Evolutionary conservation across 1,140 invertebrate species (phyloP), one percentile per base, ranked within the genome.

Genomic region (Pseudachorutes palmiensis): DNA sequence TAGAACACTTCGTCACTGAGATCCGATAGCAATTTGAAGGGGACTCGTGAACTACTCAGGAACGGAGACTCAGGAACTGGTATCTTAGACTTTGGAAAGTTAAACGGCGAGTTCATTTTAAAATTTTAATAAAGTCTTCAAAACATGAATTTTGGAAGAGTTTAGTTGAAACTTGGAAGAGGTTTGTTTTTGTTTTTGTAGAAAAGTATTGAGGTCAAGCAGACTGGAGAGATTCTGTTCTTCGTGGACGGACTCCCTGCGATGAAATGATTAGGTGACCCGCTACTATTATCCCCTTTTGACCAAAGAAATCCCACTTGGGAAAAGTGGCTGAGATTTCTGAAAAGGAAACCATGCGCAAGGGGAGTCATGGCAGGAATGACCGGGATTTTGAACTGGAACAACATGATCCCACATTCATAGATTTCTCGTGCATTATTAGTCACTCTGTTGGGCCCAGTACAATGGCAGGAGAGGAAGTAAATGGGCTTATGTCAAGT

Each of bases 1-100:
- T 70, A 74, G 55, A 74, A 74, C 5, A 74, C 58, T 57, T 71
- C 49, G 48, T 74, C 72, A 67, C 70, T 66, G 16, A 74, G 55
- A 45, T 74, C 70, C 26, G 69, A 58, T 14, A 74, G 57, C 24
- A 69, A 70, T 14, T 67, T 70, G 5, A 55, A 24, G 29, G 32
- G 28, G 1, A 28, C 19, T 24, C 65, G 33, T 19, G 69, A 61
- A 2, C 65, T 22, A 58, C 30, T 70, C n/a, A 73, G 62, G 51
- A 69, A 74, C 2, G 67, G 72, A 2, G 69, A 70, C 48, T 74
- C 67, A 2, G 68, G 72, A 19, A 74, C 66, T 1, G 72, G 72
- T 58, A 74, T 74, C 62, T 74, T 74, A 2, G 72, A 74, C 65
- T 70, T 70, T 5, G 26, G 61, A 48, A 45, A 63, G 29, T 63